These are phyloP conservation scores for Drosophila ananassae DNA, from an alignment of 1,140 invertebrate genomes.

Conservation along the genomic window DNA sequence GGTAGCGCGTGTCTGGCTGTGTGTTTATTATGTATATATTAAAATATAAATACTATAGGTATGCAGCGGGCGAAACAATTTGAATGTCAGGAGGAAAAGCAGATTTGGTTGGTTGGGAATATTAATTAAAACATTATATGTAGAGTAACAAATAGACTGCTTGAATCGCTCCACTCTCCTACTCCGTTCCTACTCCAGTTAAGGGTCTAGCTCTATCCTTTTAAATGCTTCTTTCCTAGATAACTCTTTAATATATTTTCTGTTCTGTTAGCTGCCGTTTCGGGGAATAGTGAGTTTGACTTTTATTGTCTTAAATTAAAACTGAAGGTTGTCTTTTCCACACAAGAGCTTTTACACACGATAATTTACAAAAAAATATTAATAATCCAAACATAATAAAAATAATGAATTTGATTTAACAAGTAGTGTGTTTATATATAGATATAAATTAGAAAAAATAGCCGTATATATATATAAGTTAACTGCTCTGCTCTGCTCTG, in stretches of 20 bases:
- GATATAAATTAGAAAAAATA: constrained; percentile 48
- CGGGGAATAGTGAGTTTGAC: constrained; percentile 31
- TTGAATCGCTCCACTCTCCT: constrained; percentile 5
- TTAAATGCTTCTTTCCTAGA: constrained; percentile 48
- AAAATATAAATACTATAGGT: constrained; percentile 17
- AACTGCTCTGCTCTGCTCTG: constrained; percentile 41
- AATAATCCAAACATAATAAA: constrained; percentile 35
- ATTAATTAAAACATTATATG: constrained; percentile 18
- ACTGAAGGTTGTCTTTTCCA: constrained; percentile 73
- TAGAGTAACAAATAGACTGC: constrained; percentile 50
- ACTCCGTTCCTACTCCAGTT: too few species aligned
- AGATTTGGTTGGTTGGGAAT: constrained; percentile 16
- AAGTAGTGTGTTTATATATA: constrained; percentile 25
- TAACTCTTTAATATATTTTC: constrained; percentile 15
- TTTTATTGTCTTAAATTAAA: constrained; percentile 78
- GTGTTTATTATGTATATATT: constrained; percentile 29
- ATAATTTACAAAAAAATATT: constrained; percentile 23
- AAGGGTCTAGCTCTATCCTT: constrained; percentile 2
- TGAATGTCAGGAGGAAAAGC: background rate
- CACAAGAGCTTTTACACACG: constrained; percentile 48
- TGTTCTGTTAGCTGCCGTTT: constrained; percentile 31
- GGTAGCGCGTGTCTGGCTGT: constrained; percentile 16
- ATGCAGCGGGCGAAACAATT: constrained; percentile 1
- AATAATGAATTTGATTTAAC: constrained; percentile 47
- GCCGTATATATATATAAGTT: constrained; percentile 33